Conservation (phyloP, 2,113 vertebrate species). For the Nyctibius bracteatus region DNA sequence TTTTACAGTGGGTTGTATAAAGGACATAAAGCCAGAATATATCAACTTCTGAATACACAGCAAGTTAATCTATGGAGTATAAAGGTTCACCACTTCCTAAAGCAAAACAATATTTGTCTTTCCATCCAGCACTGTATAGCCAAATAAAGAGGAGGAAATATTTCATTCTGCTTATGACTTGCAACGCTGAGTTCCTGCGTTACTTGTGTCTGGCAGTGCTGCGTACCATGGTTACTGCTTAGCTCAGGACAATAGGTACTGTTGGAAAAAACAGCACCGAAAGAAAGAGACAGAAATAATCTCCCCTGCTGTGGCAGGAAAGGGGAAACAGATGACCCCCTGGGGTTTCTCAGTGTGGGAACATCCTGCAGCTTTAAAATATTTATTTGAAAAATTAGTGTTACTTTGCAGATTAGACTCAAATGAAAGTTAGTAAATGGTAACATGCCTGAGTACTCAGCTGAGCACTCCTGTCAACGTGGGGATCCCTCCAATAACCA, state of each 20-base stretch:
- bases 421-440: neutral
- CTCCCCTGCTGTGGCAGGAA: neutral
- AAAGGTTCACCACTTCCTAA: neutral
- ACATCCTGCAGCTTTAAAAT: constrained; percentile 17
- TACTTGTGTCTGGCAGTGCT: neutral
- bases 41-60: neutral
- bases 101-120: neutral
- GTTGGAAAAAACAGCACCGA: neutral
- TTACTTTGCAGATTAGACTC: neutral
- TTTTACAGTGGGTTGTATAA: neutral
- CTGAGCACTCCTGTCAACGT: neutral
- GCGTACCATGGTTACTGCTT: neutral
- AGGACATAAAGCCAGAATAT: neutral
- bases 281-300: neutral
- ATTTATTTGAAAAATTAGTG: neutral
- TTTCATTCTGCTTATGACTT: neutral
- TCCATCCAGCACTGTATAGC: neutral
- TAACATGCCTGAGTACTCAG: neutral
- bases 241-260: neutral
- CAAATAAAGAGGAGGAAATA: neutral
- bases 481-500: neutral
- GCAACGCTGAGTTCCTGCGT: neutral
- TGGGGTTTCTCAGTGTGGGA: neutral
- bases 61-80: neutral
- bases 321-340: neutral